Base-by-base conservation (phyloP, 2,113 vertebrate genomes). In the Rhinogobius similis region DNA sequence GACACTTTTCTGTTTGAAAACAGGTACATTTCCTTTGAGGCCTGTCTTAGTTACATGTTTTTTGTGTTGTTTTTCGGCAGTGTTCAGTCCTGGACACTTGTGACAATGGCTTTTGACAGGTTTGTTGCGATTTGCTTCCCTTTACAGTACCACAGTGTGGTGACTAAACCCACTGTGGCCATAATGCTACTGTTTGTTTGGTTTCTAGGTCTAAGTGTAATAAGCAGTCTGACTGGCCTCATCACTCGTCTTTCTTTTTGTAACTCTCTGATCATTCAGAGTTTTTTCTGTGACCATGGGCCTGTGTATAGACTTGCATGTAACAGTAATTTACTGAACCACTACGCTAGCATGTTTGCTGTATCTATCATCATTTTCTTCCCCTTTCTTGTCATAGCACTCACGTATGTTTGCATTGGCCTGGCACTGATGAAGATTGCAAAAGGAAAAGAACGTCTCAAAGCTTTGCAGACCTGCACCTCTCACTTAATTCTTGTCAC, bases 201-300 rank as follows among this genome's bases (percentile, higher is more conserved):
- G 88, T 0, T 48, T 13, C 26, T 75, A 58, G 20, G 68, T 0
- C 0, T 76, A 0, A 1, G 10, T 62, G 0, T 84, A 0, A 0
- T 80, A 0, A 9, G 21, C 26, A 10, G 32, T 0, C 3, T 2
- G 2, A 64, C 83, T n/a, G 13, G 53, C 1, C 32, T 87, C 11
- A 14, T 92, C 63, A 66, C 73, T 41, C 86, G 81, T 20, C 65
- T 92, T 6, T 89, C 81, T 36, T 92, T 92, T 68, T 92, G 91
- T 79, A 67, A 77, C 0, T 87, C 88, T 44, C 77, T 86, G 48
- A 73, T 88, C 36, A 52, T 93, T 38, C 78, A 90, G 7, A 91
- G 91, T 68, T 93, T 69, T 72, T 92, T 85, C 73, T 91, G 90
- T 79, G 86, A 91, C n/a, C 82, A 92, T 68, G 89, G 84, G 0